Evolutionary conservation across 2,113 vertebrate species (phyloP).

Genomic region (Cavia aperea): DNA sequence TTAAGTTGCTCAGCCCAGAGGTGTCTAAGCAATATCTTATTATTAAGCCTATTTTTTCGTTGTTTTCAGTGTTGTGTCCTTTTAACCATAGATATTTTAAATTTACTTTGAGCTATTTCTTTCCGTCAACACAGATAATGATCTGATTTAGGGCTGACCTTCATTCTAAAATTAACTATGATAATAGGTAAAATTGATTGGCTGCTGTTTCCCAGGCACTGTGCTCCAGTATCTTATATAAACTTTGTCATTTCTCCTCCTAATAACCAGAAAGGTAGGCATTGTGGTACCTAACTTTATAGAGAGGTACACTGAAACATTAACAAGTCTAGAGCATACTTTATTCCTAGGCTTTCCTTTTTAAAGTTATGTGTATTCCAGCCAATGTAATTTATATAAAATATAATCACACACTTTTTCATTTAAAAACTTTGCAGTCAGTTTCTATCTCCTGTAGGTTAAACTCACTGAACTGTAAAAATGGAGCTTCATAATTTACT

Average conservation of each 20-base stretch:
- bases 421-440: not conserved
- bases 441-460: not conserved
- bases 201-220: not conserved
- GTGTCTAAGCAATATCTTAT: not conserved
- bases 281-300: not conserved
- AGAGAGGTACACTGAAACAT: not conserved
- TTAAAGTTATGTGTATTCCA: not conserved
- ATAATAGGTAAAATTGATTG: not conserved
- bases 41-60: not conserved
- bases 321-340: not conserved
- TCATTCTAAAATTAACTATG: not conserved
- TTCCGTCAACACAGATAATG: not conserved
- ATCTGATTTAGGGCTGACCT: not conserved
- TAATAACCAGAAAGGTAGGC: not conserved
- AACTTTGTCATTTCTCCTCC: not conserved
- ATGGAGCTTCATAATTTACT: not conserved
- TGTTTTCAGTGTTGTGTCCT: not conserved
- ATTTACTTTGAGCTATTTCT: not conserved
- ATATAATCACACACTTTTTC: not conserved
- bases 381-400: not conserved
- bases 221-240: not conserved
- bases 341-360: not conserved
- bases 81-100: not conserved
- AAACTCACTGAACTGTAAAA: not conserved
- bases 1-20: not conserved